Conservation (phyloP, 2,888 invertebrate genomes). For the Idaea dimidiata region DNA sequence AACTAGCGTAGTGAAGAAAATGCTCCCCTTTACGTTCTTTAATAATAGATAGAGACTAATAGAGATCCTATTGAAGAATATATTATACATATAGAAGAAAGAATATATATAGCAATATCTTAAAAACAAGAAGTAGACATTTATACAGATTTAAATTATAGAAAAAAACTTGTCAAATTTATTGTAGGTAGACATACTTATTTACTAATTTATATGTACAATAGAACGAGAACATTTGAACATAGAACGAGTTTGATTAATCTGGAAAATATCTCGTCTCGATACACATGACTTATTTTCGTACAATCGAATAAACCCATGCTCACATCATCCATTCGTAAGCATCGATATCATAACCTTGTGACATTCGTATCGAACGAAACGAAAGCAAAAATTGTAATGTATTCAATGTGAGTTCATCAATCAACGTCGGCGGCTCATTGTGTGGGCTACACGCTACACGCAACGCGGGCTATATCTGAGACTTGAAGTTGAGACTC, state of each 20-base stretch:
- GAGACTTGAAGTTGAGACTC: constrained; percentile 45
- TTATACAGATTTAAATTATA: too few relatives aligned
- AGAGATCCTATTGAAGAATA: too few relatives aligned
- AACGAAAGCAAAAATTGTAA: constrained; percentile 80
- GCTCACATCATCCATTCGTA: constrained; percentile 45
- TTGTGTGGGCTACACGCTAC: constrained; percentile 79
- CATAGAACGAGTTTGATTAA: neutral
- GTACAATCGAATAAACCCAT: constrained; percentile 16
- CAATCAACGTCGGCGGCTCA: constrained; percentile 76
- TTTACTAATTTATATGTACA: neutral
- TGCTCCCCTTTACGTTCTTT: too few relatives aligned
- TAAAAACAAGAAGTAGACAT: too few relatives aligned
- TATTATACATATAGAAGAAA: too few relatives aligned
- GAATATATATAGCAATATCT: too few relatives aligned
- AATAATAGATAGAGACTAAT: too few relatives aligned
- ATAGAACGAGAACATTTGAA: neutral
- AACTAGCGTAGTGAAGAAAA: too few relatives aligned
- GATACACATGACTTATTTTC: neutral
- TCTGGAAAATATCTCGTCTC: constrained; percentile 21
- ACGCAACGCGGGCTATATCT: constrained; percentile 54
- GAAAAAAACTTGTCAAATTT: too few relatives aligned
- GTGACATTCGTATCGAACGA: constrained; percentile 77
- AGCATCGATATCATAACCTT: constrained; percentile 77
- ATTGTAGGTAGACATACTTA: too few relatives aligned
- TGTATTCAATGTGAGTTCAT: constrained; percentile 77